These are phyloP conservation scores for Smithornis capensis DNA, from an alignment of 2,113 vertebrate species.

Conservation along the genomic window DNA sequence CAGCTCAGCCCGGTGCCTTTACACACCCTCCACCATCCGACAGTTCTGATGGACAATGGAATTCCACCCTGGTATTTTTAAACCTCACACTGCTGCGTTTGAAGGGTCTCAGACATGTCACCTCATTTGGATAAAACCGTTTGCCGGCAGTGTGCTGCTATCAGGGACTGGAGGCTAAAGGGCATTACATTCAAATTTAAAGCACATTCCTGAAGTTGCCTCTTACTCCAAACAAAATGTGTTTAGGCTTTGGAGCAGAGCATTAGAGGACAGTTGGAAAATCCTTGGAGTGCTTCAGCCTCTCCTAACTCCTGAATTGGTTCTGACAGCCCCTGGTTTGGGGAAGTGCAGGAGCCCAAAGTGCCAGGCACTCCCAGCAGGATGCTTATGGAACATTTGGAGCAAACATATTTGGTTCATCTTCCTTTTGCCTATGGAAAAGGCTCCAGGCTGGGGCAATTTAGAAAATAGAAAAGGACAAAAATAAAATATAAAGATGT, in stretches of 20 bases:
- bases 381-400: fast-evolving
- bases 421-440: not conserved
- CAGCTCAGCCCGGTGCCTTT: not conserved
- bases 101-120: not conserved
- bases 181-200: not conserved
- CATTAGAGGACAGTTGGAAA: not conserved
- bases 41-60: fast-evolving
- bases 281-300: not conserved
- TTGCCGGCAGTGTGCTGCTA: not conserved
- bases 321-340: not conserved
- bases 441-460: not conserved
- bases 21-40: not conserved
- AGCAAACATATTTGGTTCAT: not conserved
- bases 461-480: not conserved
- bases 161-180: not conserved
- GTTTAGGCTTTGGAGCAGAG: not conserved
- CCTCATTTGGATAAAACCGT: not conserved
- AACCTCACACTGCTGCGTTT: not conserved
- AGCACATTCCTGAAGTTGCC: not conserved
- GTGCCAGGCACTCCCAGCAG: not conserved
- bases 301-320: not conserved
- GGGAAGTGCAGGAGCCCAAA: not conserved
- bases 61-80: not conserved
- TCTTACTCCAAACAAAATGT: not conserved
- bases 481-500: not conserved